Base-by-base conservation (phyloP, 2,113 vertebrate species). In the Vombatus ursinus region DNA sequence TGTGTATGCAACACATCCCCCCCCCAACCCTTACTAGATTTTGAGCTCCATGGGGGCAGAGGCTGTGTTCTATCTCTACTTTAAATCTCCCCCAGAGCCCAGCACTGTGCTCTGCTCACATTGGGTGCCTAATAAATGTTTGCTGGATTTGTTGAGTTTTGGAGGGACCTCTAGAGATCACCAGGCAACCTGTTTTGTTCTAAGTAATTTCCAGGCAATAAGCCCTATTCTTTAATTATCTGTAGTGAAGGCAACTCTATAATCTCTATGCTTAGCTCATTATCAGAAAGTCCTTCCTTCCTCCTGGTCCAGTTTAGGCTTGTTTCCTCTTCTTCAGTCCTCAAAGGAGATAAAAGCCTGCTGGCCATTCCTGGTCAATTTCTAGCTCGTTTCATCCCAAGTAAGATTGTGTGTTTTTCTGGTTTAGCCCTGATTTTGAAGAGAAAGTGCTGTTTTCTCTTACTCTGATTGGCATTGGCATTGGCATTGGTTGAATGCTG, bases 301-400 rank as follows among this genome's bases (percentile, higher is more conserved):
- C 89, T 92, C 11, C 95, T 94, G 23, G 49, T 19, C 90, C 52
- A 77, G 47, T 84, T 93, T 91, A 92, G 92, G 37, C 90, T 93
- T 95, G 22, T 37, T 97, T 93, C 1, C 9, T 94, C 92, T 96
- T 90, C 52, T 92, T 94, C 48, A 94, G 2, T 57, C 90, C 10
- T 93, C 54, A 94, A 26, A 77, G 47, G 23, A 61, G 94, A 5
- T 89, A 12, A n/a, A 37, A 19, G 53, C 91, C 94, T 2, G 52
- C 11, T 68, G 51, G 91, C 6, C 11, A 95, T 51, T 94, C 12
- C 53, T 94, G 28, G 90, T 31, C 93, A 7, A 23, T 93, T 90
- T 51, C 11, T 93, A 31, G 11, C 49, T 95, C 61, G 92, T 92
- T 95, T 90, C 8, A 52, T 93, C 28, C 52, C 54, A 44, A 61